Evolutionary conservation across 2,113 vertebrate genomes (phyloP).

Genomic region (Rhinogobius similis): DNA sequence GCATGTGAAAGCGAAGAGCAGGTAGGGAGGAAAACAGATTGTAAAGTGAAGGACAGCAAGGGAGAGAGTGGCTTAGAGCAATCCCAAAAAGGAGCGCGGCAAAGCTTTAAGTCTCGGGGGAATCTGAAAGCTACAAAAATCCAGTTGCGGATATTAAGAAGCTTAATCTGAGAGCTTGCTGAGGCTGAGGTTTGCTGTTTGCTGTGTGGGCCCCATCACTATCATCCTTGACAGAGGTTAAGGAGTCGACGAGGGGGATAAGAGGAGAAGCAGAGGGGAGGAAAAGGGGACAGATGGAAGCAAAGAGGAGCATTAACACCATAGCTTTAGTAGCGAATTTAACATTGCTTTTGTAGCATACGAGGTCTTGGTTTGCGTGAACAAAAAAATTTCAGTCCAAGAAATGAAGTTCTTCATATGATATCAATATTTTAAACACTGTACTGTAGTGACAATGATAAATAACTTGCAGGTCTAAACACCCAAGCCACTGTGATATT

Average conservation of each 20-base stretch:
- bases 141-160: conserved; percentile 80
- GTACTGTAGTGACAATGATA: neutral
- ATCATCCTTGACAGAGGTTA: conserved; percentile 75
- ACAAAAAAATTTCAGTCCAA: neutral
- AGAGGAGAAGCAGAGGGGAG: conserved; percentile 38
- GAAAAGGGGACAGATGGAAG: conserved; percentile 32
- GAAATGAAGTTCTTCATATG: neutral
- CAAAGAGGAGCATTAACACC: conserved; percentile 47
- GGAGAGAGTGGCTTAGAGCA: conserved; percentile 61
- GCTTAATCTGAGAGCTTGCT: conserved; percentile 77
- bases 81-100: conserved; percentile 63
- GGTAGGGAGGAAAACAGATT: conserved; percentile 35
- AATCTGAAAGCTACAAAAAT: conserved; percentile 74
- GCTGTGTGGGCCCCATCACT: conserved; percentile 70
- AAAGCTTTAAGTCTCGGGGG: conserved; percentile 73
- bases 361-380: neutral
- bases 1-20: conserved; percentile 44
- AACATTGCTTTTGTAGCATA: neutral
- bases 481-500: neutral
- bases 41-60: conserved; percentile 43
- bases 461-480: neutral
- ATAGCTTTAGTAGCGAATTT: conserved; percentile 38
- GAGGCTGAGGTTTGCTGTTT: conserved; percentile 76
- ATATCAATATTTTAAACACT: neutral
- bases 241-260: conserved; percentile 60